Evolutionary conservation across 2,797 vertebrate genomes (phyloP).

Genomic region (Tadarida brasiliensis): DNA sequence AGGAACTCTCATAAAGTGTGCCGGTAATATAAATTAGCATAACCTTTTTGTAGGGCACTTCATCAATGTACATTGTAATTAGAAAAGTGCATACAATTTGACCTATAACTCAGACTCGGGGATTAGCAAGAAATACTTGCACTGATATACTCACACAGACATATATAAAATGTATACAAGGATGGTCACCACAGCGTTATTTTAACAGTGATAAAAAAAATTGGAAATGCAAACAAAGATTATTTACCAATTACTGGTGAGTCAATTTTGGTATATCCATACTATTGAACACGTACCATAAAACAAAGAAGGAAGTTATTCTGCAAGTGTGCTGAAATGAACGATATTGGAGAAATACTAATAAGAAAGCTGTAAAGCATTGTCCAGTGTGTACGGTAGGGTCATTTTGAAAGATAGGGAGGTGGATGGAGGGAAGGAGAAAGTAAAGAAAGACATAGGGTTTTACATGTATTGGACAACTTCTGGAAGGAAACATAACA

Average conservation of each 20-base stretch:
- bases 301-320: not conserved
- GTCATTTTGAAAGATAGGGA: not conserved
- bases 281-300: not conserved
- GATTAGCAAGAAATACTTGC: conserved; percentile 28
- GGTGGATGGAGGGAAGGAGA: not conserved
- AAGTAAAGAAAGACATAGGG: not conserved
- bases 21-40: conserved; percentile 72
- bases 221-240: not conserved
- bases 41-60: conserved; percentile 81
- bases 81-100: conserved; percentile 69
- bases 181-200: not conserved
- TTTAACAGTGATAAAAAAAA: not conserved
- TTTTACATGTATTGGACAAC: not conserved
- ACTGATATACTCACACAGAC: not conserved
- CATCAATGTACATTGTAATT: conserved; percentile 73
- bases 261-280: not conserved
- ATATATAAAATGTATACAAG: not conserved
- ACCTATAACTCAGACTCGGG: conserved; percentile 65
- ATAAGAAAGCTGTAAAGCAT: not conserved
- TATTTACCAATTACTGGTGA: not conserved
- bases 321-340: not conserved
- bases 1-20: conserved; percentile 70
- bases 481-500: not conserved
- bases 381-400: not conserved
- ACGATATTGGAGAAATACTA: not conserved